Evolutionary conservation across 2,888 invertebrate species (phyloP).

Genomic region (Autographa pulchrina): DNA sequence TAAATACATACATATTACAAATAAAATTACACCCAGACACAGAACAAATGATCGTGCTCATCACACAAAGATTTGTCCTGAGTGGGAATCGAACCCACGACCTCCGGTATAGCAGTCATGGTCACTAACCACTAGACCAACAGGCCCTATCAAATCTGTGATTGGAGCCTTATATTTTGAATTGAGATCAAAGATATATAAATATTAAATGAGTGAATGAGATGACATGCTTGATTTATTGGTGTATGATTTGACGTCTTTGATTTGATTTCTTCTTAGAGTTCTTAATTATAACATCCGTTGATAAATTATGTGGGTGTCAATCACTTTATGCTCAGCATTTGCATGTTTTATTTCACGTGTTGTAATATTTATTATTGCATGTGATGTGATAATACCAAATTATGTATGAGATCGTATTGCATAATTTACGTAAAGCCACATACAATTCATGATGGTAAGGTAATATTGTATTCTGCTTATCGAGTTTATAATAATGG

Average conservation of each 20-base stretch:
- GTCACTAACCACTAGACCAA: no score
- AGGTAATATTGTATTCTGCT: no score
- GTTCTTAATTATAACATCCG: neutral
- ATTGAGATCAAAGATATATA: neutral
- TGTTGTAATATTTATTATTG: neutral
- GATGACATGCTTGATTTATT: neutral
- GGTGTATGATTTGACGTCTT: neutral
- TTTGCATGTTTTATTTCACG: neutral
- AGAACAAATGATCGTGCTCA: no score
- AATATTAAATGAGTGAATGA: neutral
- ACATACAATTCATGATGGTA: neutral
- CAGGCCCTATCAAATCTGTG: no score
- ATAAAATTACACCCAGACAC: no score
- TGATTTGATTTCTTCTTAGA: neutral
- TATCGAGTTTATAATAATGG: no score
- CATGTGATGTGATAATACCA: neutral
- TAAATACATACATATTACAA: no score
- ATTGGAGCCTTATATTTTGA: neutral
- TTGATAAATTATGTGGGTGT: constrained; percentile 6
- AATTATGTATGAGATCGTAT: neutral
- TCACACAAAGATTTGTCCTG: no score
- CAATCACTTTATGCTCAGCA: neutral
- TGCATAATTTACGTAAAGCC: neutral
- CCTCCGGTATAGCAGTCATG: no score
- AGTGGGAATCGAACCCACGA: no score